phyloP scores from a whole-genome alignment of 2,797 vertebrate species.

The Pipistrellus nathusii region DNA sequence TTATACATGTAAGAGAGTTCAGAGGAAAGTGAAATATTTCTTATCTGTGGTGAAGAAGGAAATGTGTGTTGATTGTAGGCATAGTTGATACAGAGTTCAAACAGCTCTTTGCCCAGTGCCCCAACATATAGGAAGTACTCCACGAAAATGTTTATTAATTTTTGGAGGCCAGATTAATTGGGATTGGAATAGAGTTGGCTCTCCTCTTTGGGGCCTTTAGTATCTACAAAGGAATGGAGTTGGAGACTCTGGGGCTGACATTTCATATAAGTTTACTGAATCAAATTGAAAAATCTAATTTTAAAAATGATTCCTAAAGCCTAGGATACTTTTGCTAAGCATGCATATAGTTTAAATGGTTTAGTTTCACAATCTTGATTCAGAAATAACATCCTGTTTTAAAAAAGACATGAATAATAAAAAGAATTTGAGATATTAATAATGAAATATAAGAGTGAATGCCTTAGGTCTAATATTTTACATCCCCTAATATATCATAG shows the following conservation, averaged over 20 bases:
- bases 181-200: background rate
- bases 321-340: conserved; percentile 48
- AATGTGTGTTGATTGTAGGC: background rate
- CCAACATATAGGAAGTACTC: background rate
- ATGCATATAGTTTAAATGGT: conserved; percentile 61
- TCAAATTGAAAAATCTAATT: conserved; percentile 62
- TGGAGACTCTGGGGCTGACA: conserved; percentile 14
- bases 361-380: conserved; percentile 70
- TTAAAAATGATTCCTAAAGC: conserved; percentile 63
- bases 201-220: background rate
- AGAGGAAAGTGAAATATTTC: conserved; percentile 29
- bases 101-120: background rate
- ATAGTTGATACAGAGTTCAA: background rate
- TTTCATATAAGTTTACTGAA: conserved; percentile 60
- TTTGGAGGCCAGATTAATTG: conserved; percentile 5
- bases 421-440: conserved; percentile 35
- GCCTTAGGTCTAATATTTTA: conserved; percentile 65
- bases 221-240: conserved; percentile 38
- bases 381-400: conserved; percentile 49
- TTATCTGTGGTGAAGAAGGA: background rate
- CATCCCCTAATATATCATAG: conserved; percentile 52
- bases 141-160: background rate
- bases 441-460: conserved; percentile 61
- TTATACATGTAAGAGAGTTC: background rate
- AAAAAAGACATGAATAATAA: conserved; percentile 1